A percentile compares a stretch with the other conserved stretches of the same genome.
These are phyloP conservation scores for Corythornis vintsioides DNA, from an alignment of 2,113 vertebrate species.

Conservation along the genomic window DNA sequence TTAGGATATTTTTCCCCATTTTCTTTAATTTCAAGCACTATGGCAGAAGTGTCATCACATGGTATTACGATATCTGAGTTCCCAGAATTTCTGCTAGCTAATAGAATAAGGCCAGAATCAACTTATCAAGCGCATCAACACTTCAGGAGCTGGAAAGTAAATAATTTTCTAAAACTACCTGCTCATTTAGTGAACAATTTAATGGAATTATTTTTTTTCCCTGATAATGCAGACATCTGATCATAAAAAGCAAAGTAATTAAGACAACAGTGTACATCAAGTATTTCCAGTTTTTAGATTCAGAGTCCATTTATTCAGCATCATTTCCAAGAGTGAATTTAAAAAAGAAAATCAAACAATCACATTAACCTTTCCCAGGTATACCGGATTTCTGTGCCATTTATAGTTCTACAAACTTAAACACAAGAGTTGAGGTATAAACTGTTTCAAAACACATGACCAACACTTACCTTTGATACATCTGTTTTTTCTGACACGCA, in stretches of 20 bases:
- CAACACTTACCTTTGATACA: conserved; percentile 8
- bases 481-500: not conserved
- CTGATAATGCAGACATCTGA: not conserved
- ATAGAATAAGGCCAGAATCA: not conserved
- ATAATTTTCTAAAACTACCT: not conserved
- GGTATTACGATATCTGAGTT: not conserved
- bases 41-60: not conserved
- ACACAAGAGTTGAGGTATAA: not conserved
- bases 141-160: not conserved
- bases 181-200: not conserved
- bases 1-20: not conserved
- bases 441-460: not conserved
- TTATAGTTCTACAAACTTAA: not conserved
- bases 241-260: not conserved
- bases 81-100: not conserved
- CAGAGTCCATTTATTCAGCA: not conserved
- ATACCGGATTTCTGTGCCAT: not conserved
- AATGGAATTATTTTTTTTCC: not conserved
- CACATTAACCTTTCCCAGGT: not conserved
- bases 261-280: not conserved
- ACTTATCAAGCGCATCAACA: not conserved
- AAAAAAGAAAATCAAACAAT: not conserved
- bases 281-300: not conserved
- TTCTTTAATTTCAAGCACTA: not conserved
- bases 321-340: not conserved